Evolutionary conservation across 2,888 invertebrate genomes (phyloP).

Genomic region (Phalangium opilio): DNA sequence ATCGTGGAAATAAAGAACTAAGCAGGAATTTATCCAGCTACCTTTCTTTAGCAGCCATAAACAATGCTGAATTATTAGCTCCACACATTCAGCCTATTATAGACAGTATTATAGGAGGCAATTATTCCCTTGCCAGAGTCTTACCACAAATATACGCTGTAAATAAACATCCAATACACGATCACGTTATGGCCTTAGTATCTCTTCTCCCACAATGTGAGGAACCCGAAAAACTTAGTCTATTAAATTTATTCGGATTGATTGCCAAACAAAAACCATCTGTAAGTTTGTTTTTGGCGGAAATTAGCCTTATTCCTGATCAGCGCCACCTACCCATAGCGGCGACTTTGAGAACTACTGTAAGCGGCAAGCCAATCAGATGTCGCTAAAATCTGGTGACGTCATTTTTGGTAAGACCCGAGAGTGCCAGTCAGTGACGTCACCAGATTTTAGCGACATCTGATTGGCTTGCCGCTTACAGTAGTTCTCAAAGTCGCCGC

Average conservation of each 20-base stretch:
- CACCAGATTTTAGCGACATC: too few species aligned
- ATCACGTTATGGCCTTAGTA: slow-evolving; percentile 65
- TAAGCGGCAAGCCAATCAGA: too few species aligned
- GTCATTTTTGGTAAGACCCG: too few species aligned
- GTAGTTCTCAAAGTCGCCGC: too few species aligned
- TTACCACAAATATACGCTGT: slow-evolving; percentile 79
- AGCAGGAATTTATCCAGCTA: slow-evolving; percentile 81
- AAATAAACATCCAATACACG: slow-evolving; percentile 68
- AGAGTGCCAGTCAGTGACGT: too few species aligned
- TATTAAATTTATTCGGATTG: slow-evolving; percentile 63
- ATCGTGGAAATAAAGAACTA: slow-evolving; percentile 75
- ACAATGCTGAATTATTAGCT: slow-evolving; percentile 68
- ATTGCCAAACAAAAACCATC: slow-evolving; percentile 65
- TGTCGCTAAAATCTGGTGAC: too few species aligned
- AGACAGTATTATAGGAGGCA: slow-evolving; percentile 80
- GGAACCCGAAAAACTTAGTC: slow-evolving; percentile 64
- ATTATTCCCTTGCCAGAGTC: slow-evolving; percentile 71
- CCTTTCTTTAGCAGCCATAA: slow-evolving; percentile 76
- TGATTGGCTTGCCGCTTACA: too few species aligned
- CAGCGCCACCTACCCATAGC: too few species aligned
- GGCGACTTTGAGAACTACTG: too few species aligned
- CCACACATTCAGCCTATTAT: slow-evolving; percentile 78
- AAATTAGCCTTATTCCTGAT: too few species aligned
- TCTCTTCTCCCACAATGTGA: slow-evolving; percentile 61
- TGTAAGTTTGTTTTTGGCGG: slow-evolving; percentile 34